phyloP scores from a whole-genome alignment of 2,888 invertebrate species.

The Oxystoma pomonae region DNA sequence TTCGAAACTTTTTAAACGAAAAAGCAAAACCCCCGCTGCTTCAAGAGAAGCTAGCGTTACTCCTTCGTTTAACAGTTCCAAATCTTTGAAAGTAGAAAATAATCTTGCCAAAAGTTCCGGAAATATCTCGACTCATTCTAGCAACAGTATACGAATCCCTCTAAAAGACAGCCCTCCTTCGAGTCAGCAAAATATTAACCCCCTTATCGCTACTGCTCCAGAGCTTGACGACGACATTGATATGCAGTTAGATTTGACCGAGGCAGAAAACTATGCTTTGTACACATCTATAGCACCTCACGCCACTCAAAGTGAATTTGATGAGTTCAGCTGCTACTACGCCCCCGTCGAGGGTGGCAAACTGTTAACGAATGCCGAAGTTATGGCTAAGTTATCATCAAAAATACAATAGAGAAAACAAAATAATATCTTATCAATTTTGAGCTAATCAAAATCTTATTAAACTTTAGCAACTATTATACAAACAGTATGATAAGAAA shows the following conservation, averaged over 20 bases:
- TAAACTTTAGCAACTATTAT: too few species aligned
- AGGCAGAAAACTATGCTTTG: conserved; percentile 83
- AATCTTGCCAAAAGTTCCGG: conserved; percentile 44
- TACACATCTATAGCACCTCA: conserved; percentile 84
- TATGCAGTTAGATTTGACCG: conserved; percentile 67
- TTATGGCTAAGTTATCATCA: conserved; percentile 31
- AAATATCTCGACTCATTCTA: conserved; percentile 35
- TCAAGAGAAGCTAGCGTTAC: conserved; percentile 39
- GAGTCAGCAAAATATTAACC: conserved; percentile 5
- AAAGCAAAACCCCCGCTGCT: conserved; percentile 41
- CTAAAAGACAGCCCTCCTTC: conserved; percentile 54
- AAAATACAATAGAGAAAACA: conserved; percentile 33
- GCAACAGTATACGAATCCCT: conserved; percentile 59
- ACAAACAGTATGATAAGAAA: too few species aligned
- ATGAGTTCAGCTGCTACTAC: conserved; percentile 83
- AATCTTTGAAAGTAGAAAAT: conserved; percentile 28
- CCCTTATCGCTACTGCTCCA: conserved; percentile 16
- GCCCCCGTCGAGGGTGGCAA: conserved; percentile 78
- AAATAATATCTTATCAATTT: too few species aligned
- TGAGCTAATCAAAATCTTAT: too few species aligned
- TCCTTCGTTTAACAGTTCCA: conserved; percentile 27
- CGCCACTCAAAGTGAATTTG: conserved; percentile 83
- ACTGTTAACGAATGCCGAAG: conserved; percentile 50
- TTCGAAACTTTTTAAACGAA: conserved; percentile 58
- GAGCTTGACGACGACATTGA: conserved; percentile 32